Evolutionary conservation across 2,113 vertebrate species (phyloP).

Genomic region (Shinisaurus crocodilurus): DNA sequence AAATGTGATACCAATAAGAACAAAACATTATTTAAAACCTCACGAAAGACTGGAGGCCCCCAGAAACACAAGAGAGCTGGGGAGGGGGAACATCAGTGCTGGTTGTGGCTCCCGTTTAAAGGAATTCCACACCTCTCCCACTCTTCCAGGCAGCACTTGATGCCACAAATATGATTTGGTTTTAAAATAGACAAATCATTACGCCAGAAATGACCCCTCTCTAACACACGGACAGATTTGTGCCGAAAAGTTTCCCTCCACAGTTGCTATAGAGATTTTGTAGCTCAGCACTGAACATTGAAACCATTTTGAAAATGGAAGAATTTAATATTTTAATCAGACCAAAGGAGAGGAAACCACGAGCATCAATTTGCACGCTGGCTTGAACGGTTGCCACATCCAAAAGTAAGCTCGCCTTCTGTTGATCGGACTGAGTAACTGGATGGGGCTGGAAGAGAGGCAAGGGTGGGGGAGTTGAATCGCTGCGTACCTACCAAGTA

Average conservation of each 20-base stretch:
- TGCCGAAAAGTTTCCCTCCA: constrained; percentile 60
- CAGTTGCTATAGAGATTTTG: constrained; percentile 73
- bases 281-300: constrained; percentile 32
- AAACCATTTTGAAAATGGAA: constrained; percentile 61
- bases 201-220: constrained; percentile 36
- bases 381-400: constrained; percentile 17
- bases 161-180: constrained; percentile 5
- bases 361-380: constrained; percentile 3
- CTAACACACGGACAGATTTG: constrained; percentile 9
- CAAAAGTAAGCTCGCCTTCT: background rate
- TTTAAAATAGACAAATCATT: constrained; percentile 41
- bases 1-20: background rate
- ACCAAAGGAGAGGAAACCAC: constrained; percentile 5
- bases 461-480: constrained; percentile 16
- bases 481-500: background rate
- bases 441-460: constrained; percentile 36
- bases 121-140: constrained; percentile 21
- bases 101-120: constrained; percentile 32
- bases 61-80: background rate
- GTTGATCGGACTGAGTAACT: background rate
- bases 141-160: constrained; percentile 2
- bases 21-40: background rate
- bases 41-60: background rate
- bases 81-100: background rate
- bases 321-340: constrained; percentile 71